Evolutionary conservation across 2,113 vertebrate species (phyloP), one percentile per base, ranked within the genome.

Genomic region (Euleptes europaea): DNA sequence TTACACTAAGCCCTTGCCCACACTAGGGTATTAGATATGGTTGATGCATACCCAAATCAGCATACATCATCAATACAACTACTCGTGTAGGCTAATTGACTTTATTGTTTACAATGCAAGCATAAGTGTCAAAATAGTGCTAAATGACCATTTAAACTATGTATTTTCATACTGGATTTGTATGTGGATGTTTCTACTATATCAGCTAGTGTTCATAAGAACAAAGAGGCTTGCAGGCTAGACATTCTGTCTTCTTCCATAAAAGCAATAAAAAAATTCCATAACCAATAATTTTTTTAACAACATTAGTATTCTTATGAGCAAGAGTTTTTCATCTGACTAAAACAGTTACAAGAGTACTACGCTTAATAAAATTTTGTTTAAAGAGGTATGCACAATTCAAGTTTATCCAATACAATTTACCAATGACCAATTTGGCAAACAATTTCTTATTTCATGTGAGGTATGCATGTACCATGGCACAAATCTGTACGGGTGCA

Each of bases 141-240:
- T 54, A 31, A n/a, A 49, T 11, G 5, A 75, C 42, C 31, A 49
- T 44, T 28, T n/a, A 80, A 65, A 31, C 12, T 26, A 14, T 38
- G 17, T 10, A 9, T 60, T 2, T 12, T 28, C 11, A 28, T 21
- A 60, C 2, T 78, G 10, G 60, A n/a, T 79, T n/a, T 79, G 28
- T 79, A 79, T 26, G 23, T n/a, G 28, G 44, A 17, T 78, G 44
- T 80, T 85, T 85, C 0, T 74, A 49, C 79, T 83, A n/a, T 23
- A 87, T 28, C 4, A 90, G 31, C 69, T 17, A 7, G 15, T 71
- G 73, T 17, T 84, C 47, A 90, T 85, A 90, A 73, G n/a, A 84
- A 14, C 28, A 86, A 80, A 80, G 11, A 66, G 26, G 28, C 21
- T 38, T 78, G n/a, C 15, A 12, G 38, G 26, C 60, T 7, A 65